A percentile compares a stretch with the other conserved stretches of the same genome.
Evolutionary conservation across 2,113 vertebrate species (phyloP).

Genomic region (Ochotona curzoniae): DNA sequence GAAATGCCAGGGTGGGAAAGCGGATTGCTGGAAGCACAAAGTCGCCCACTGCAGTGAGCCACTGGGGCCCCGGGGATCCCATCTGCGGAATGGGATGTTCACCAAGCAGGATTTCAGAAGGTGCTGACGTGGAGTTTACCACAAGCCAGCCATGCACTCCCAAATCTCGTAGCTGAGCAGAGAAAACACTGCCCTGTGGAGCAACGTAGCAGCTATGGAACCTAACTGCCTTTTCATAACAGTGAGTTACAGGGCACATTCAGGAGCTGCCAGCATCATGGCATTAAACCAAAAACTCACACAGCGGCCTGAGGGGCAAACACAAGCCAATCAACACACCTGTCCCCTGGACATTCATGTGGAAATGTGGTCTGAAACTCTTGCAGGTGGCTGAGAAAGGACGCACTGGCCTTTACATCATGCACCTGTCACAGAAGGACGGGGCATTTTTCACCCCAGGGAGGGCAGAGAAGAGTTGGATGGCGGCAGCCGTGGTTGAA

Average conservation of each 20-base stretch:
- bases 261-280: neutral
- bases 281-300: neutral
- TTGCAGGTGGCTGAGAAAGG: neutral
- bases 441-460: neutral
- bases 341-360: neutral
- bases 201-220: neutral
- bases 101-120: neutral
- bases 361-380: neutral
- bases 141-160: neutral
- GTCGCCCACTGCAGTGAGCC: too few relatives aligned
- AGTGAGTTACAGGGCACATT: slow-evolving; percentile 4
- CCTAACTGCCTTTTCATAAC: neutral
- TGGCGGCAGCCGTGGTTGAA: too few relatives aligned
- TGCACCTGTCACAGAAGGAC: neutral
- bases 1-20: neutral
- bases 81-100: neutral
- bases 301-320: neutral
- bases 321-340: neutral
- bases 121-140: neutral
- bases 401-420: neutral
- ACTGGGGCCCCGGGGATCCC: too few relatives aligned
- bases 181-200: neutral
- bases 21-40: too few relatives aligned
- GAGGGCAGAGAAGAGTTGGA: too few relatives aligned
- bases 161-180: neutral